These are phyloP conservation scores for Montipora cactus DNA, from an alignment of 64 coral and sea anemone genomes.

Conservation along the genomic window DNA sequence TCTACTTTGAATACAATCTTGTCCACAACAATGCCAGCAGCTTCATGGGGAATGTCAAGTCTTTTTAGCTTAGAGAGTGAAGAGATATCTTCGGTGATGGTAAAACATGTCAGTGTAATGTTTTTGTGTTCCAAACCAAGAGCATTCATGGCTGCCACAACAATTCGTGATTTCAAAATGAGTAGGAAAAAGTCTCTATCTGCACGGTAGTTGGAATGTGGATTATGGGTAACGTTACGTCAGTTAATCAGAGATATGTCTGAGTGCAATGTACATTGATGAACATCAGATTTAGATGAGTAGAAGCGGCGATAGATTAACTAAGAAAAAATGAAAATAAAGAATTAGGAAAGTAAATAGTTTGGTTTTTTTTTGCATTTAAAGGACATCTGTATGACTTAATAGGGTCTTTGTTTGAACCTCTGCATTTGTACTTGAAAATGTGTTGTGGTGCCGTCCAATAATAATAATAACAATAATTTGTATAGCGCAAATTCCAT, in stretches of 20 bases:
- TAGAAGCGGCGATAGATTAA: constrained; percentile 63
- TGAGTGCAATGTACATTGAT: constrained; percentile 58
- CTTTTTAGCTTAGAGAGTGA: constrained; percentile 20
- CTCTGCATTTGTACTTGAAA: too few species aligned
- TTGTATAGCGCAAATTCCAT: too few species aligned
- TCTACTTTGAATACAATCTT: constrained; percentile 41
- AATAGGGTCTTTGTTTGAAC: too few species aligned
- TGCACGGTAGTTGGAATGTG: constrained; percentile 34
- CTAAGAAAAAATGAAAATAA: constrained; percentile 52
- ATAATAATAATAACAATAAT: too few species aligned
- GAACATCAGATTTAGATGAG: constrained; percentile 48
- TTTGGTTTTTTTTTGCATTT: too few species aligned
- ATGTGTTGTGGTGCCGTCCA: too few species aligned
- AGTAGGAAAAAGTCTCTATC: constrained; percentile 38
- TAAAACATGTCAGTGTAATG: background rate
- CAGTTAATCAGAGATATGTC: constrained; percentile 62
- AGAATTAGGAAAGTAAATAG: background rate
- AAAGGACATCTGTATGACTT: too few species aligned
- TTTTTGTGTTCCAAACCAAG: constrained; percentile 15
- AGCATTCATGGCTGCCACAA: constrained; percentile 40
- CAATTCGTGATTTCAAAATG: constrained; percentile 21
- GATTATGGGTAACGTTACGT: constrained; percentile 57
- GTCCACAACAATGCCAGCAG: constrained; percentile 61
- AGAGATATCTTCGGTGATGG: constrained; percentile 18
- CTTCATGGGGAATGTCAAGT: constrained; percentile 35